phyloP scores from a whole-genome alignment of 2,113 vertebrate species.

The Trogon surrucura region DNA sequence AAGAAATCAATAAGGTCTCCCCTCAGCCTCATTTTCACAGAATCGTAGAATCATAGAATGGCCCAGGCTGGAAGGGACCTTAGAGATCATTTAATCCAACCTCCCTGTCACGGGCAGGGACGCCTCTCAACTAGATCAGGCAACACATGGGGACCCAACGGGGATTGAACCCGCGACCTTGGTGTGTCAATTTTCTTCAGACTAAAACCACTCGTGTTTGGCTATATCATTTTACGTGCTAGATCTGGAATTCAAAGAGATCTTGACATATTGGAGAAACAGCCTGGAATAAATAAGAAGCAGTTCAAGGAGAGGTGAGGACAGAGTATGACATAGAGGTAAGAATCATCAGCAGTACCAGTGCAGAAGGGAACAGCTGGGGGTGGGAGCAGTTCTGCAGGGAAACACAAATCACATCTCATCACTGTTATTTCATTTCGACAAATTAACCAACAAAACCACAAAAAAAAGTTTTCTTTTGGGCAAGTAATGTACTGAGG shows the following conservation, averaged over 20 bases:
- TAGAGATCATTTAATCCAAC: too few relatives aligned
- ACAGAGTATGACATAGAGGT: not conserved
- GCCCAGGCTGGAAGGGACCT: too few relatives aligned
- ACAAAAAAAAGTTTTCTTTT: not conserved
- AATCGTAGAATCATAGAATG: too few relatives aligned
- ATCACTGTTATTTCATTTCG: not conserved
- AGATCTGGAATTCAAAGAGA: not conserved
- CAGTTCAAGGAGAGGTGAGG: not conserved
- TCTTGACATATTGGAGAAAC: not conserved
- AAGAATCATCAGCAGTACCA: fast-evolving
- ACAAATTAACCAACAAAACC: not conserved
- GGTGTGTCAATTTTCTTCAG: too few relatives aligned
- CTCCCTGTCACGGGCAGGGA: too few relatives aligned
- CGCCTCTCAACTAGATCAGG: too few relatives aligned
- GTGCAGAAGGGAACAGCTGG: not conserved
- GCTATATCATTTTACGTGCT: not conserved
- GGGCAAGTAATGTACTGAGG: not conserved
- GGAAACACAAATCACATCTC: not conserved
- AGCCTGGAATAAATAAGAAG: not conserved
- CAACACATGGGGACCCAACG: too few relatives aligned
- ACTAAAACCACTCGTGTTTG: not conserved
- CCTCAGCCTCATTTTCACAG: too few relatives aligned
- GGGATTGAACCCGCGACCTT: too few relatives aligned
- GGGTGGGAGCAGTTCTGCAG: not conserved
- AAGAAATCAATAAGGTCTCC: too few relatives aligned